Conservation (phyloP, 2,113 vertebrate species). For the Piaya cayana region DNA sequence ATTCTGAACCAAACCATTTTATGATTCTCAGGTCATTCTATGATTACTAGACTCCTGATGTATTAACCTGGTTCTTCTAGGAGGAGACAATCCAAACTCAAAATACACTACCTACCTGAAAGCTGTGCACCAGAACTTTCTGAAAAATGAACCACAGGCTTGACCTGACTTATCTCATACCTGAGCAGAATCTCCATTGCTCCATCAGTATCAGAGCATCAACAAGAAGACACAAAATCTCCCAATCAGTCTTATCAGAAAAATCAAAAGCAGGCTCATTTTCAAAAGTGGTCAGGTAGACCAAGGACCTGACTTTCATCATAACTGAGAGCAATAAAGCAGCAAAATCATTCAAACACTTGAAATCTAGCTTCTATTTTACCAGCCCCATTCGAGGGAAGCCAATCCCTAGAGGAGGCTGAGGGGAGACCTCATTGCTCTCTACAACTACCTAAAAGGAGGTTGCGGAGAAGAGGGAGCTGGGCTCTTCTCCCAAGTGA, state of each 20-base stretch:
- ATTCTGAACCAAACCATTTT: too few relatives aligned
- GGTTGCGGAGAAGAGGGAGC: too few relatives aligned
- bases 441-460: too few relatives aligned
- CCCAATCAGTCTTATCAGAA: not conserved
- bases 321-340: not conserved
- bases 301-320: not conserved
- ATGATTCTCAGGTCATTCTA: too few relatives aligned
- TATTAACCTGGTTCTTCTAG: not conserved
- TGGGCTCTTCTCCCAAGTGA: too few relatives aligned
- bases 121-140: not conserved
- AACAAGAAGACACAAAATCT: not conserved
- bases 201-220: not conserved
- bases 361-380: not conserved
- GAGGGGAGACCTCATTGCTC: too few relatives aligned
- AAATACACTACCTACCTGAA: too few relatives aligned
- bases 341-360: not conserved
- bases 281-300: not conserved
- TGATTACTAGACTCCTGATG: not conserved
- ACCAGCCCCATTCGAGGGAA: not conserved
- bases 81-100: not conserved
- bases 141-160: not conserved
- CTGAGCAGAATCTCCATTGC: not conserved
- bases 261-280: not conserved
- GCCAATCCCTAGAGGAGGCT: too few relatives aligned
- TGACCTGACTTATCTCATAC: not conserved